These are phyloP conservation scores for Pyrgus malvae DNA, from an alignment of 2,888 invertebrate genomes.

Conservation along the genomic window DNA sequence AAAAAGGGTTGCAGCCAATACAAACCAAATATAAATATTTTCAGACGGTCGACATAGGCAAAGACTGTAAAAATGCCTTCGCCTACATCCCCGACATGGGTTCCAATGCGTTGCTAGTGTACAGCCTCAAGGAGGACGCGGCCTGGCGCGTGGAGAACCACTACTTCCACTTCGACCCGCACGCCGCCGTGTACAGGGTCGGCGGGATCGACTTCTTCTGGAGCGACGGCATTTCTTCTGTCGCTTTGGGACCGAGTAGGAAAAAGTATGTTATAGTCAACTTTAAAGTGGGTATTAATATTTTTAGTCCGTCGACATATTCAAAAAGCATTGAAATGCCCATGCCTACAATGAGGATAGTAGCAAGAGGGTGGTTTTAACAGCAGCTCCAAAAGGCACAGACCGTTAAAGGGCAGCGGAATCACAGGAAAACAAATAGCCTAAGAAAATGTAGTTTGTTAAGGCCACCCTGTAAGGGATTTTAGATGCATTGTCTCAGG, in stretches of 20 bases:
- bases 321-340: conserved; percentile 83
- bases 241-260: conserved; percentile 81
- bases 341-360: conserved; percentile 66
- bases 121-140: conserved; percentile 83
- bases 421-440: too few species aligned
- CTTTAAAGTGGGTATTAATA: neutral
- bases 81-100: conserved; percentile 89
- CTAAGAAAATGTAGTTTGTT: too few species aligned
- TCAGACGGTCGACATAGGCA: conserved; percentile 84
- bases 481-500: too few species aligned
- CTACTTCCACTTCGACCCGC: conserved; percentile 89
- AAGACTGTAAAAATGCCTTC: conserved; percentile 83
- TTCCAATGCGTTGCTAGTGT: conserved; percentile 87
- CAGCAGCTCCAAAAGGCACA: too few species aligned
- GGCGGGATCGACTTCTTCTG: conserved; percentile 90
- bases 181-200: conserved; percentile 86
- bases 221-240: conserved; percentile 89
- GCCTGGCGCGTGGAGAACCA: conserved; percentile 89
- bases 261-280: conserved; percentile 51
- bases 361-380: too few species aligned
- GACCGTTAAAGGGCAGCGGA: too few species aligned
- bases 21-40: conserved; percentile 32
- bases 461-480: too few species aligned
- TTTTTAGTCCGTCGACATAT: conserved; percentile 84
- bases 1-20: too few species aligned